These are phyloP conservation scores for Macrosoma leucophasiata DNA, from an alignment of 2,888 invertebrate genomes.

Conservation along the genomic window DNA sequence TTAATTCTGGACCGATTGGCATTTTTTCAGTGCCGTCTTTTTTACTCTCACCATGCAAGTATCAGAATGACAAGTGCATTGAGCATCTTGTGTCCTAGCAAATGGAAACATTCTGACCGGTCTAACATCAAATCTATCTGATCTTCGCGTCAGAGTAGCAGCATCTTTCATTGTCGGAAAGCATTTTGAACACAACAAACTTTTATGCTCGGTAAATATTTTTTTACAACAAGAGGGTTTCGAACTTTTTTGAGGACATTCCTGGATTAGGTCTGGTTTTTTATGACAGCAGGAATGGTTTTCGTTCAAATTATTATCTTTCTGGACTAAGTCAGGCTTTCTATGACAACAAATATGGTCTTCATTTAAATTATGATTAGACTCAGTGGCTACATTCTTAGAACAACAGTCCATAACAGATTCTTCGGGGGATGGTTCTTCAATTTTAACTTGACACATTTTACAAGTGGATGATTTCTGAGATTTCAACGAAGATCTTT, in stretches of 20 bases:
- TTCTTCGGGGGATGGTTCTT: no score
- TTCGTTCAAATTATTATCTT: no score
- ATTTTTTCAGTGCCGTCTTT: not conserved
- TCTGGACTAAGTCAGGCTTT: no score
- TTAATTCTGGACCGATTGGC: no score
- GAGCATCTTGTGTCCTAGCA: conserved; percentile 5
- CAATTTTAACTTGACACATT: conserved; percentile 5
- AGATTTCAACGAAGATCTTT: conserved; percentile 7
- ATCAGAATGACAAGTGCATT: conserved; percentile 18
- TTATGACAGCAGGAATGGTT: no score
- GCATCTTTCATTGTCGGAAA: conserved; percentile 15
- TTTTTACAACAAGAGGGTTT: conserved; percentile 1
- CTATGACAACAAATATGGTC: no score
- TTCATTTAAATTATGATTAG: no score
- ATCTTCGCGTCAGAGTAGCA: conserved; percentile 21
- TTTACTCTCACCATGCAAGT: conserved; percentile 4
- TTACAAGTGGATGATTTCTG: conserved; percentile 14
- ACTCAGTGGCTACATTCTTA: no score
- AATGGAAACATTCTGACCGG: conserved; percentile 22
- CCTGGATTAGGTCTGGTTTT: no score
- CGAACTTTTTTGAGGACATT: no score
- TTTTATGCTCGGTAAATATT: no score
- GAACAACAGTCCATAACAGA: no score
- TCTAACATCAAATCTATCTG: conserved; percentile 27
- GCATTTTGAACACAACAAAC: conserved; percentile 8